These are phyloP conservation scores for Lysandra bellargus DNA, from an alignment of 2,888 invertebrate genomes.

Conservation along the genomic window DNA sequence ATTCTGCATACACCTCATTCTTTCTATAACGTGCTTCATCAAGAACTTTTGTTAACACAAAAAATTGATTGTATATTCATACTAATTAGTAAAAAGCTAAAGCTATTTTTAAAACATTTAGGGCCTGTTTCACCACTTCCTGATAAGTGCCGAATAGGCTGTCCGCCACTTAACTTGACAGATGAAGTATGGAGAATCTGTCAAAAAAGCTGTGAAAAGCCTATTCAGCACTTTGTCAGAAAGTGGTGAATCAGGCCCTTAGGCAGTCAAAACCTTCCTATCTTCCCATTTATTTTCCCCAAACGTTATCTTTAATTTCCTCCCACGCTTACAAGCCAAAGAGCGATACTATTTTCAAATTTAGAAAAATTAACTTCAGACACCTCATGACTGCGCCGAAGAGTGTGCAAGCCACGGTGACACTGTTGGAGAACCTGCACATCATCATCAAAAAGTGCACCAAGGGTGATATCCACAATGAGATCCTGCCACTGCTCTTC, in stretches of 20 bases:
- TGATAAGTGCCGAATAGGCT: no score
- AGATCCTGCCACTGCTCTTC: constrained; percentile 93
- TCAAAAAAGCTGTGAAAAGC: no score
- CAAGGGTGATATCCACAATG: constrained; percentile 87
- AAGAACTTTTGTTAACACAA: background rate
- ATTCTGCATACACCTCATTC: no score
- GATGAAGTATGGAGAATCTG: no score
- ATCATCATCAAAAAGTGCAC: constrained; percentile 93
- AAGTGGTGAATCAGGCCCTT: no score
- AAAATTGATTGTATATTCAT: background rate
- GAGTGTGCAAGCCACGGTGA: constrained; percentile 92
- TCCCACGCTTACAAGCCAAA: background rate
- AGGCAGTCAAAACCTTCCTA: background rate
- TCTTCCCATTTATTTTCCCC: background rate
- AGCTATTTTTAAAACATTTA: background rate
- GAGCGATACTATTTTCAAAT: constrained; percentile 35
- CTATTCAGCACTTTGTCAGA: no score
- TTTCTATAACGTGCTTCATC: background rate
- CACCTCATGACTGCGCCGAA: constrained; percentile 88
- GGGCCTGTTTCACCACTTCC: no score
- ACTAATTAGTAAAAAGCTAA: background rate
- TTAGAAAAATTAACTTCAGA: constrained; percentile 65
- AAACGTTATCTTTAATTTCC: background rate
- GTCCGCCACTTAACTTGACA: no score
- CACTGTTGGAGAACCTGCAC: constrained; percentile 93